phyloP scores from a whole-genome alignment of 2,113 vertebrate genomes.

The Uropsilus gracilis region DNA sequence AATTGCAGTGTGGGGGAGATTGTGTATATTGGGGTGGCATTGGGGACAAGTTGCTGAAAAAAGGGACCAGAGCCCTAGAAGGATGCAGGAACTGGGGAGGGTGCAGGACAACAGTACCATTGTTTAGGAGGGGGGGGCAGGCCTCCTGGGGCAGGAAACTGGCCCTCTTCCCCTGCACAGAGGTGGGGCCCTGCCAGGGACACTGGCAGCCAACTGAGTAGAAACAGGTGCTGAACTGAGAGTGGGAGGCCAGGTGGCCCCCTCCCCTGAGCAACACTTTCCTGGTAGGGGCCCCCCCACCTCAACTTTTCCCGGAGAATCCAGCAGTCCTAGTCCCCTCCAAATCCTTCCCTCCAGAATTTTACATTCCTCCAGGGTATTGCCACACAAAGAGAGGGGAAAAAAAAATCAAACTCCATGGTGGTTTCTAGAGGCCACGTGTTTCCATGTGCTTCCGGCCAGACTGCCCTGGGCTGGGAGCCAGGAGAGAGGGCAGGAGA shows the following conservation, averaged over 20 bases:
- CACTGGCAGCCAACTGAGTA: neutral
- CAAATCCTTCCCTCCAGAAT: constrained; percentile 15
- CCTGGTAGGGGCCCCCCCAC: neutral
- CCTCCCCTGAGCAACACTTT: too few species aligned
- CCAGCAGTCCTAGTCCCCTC: neutral
- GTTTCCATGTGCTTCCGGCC: constrained; percentile 67
- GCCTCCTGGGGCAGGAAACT: constrained; percentile 68
- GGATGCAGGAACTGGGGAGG: constrained; percentile 2
- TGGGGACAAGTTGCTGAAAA: neutral
- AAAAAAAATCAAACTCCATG: neutral
- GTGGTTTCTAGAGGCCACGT: constrained; percentile 51
- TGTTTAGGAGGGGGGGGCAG: constrained; percentile 49
- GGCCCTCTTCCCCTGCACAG: constrained; percentile 63
- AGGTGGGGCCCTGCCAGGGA: constrained; percentile 26
- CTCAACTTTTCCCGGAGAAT: neutral
- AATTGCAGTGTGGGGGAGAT: too few species aligned
- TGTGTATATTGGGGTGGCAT: neutral
- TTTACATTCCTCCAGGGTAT: constrained; percentile 40
- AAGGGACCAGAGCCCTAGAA: neutral
- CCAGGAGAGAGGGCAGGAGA: neutral
- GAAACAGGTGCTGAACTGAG: constrained; percentile 51
- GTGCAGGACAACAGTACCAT: constrained; percentile 55
- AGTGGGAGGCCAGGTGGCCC: neutral
- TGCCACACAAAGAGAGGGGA: constrained; percentile 41
- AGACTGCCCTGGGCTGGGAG: constrained; percentile 45